Conservation (phyloP, 2,888 invertebrate genomes). For the Yponomeuta plumbellus region DNA sequence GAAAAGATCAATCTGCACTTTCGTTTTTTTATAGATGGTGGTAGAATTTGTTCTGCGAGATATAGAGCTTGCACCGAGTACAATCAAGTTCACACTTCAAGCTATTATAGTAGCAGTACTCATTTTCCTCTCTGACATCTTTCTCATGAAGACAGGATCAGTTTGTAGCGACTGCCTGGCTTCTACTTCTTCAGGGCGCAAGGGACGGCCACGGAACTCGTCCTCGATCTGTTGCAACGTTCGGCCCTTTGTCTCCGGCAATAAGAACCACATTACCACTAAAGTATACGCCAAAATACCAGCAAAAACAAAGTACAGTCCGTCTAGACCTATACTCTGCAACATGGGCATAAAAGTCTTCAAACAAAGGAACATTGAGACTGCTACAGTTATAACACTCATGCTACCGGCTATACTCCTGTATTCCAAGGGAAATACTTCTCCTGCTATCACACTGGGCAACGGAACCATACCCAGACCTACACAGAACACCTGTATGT, state of each 20-base stretch:
- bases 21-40: too few species aligned
- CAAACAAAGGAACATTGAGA: constrained; percentile 77
- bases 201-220: constrained; percentile 53
- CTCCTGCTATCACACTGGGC: constrained; percentile 82
- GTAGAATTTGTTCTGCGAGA: too few species aligned
- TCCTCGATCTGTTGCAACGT: constrained; percentile 80
- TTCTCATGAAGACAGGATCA: constrained; percentile 42
- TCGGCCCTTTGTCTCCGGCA: constrained; percentile 81
- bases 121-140: constrained; percentile 38
- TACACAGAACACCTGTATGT: constrained; percentile 73
- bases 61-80: too few species aligned
- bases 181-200: constrained; percentile 8
- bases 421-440: constrained; percentile 78
- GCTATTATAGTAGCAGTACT: constrained; percentile 24
- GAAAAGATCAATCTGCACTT: too few species aligned
- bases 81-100: too few species aligned
- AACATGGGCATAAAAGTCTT: constrained; percentile 77
- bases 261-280: constrained; percentile 66
- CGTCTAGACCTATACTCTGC: constrained; percentile 62
- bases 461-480: constrained; percentile 78
- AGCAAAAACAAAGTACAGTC: constrained; percentile 76
- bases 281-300: constrained; percentile 68
- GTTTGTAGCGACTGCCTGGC: constrained; percentile 32
- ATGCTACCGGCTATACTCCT: constrained; percentile 79
- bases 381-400: constrained; percentile 72